Evolutionary conservation across 1,140 invertebrate genomes (phyloP).

Genomic region (Drosophila takahashii): DNA sequence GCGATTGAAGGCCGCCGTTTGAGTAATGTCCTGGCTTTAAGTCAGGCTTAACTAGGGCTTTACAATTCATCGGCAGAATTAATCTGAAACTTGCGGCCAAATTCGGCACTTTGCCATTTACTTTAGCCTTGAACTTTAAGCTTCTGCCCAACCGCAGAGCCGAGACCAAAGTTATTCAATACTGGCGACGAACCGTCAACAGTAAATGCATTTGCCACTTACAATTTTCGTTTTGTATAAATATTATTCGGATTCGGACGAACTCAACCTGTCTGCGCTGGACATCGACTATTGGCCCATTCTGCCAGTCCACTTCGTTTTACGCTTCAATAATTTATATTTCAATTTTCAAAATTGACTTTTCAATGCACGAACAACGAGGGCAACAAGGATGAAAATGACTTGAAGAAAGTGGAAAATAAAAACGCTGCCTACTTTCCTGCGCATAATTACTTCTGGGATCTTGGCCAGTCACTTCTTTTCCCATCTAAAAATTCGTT

Average conservation of each 20-base stretch:
- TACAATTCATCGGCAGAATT: neutral
- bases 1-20: neutral
- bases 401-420: constrained; percentile 8
- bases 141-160: neutral
- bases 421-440: constrained; percentile 56
- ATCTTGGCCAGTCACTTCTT: constrained; percentile 14
- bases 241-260: constrained; percentile 47
- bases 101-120: neutral
- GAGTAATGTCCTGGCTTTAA: neutral
- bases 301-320: constrained; percentile 16
- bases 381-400: constrained; percentile 2
- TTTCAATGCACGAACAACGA: constrained; percentile 49
- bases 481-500: constrained; percentile 9
- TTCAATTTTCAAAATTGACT: constrained; percentile 68
- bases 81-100: constrained; percentile 8
- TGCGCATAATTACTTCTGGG: constrained; percentile 61
- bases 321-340: constrained; percentile 74
- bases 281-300: constrained; percentile 7
- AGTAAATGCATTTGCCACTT: constrained; percentile 48
- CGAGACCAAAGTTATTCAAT: constrained; percentile 5
- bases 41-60: neutral
- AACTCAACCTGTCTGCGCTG: constrained; percentile 27
- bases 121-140: neutral
- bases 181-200: neutral
- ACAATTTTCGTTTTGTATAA: constrained; percentile 28